Evolutionary conservation across 1,140 invertebrate genomes (phyloP), one percentile per base, ranked within the genome.

Genomic region (Trichomalopsis sarcophagae): DNA sequence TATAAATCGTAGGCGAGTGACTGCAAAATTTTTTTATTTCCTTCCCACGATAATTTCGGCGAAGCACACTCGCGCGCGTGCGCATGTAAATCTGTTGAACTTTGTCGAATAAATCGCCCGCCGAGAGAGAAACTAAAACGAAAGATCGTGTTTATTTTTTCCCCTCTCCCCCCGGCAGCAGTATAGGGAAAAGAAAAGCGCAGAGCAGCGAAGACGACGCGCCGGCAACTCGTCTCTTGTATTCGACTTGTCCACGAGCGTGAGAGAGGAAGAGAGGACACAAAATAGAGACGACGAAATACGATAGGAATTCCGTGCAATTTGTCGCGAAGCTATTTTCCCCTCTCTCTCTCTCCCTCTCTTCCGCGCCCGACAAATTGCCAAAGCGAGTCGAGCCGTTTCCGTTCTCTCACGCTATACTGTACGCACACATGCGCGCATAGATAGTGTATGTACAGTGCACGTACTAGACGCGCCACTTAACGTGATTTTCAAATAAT

Each of bases 401-500:
- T 76, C 74, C 40, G 36, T 50, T 76, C 21, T 44, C 36, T 44
- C 36, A 17, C 68, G 23, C 68, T 62, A 62, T 50, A 21, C 21
- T 11, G 10, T 50, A n/a, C 21, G 27, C 27, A 62, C 55, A n/a
- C 17, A 62, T 11, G 33, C 33, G 36, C 62, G 1, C 6, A 40
- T 1, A 21, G 2, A n/a, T 17, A n/a, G 1, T 23, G 21, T 17
- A 1, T 66, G 17, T 71, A 27, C 9, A n/a, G 5, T 27, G 27
- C 27, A 27, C 2, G 11, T 75, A 3, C 36, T 17, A 17, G 44
- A n/a, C 13, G 73, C 17, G 36, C 0, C 17, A 36, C 27, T 30
- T 73, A 47, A 47, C 14, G 74, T 17, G 5, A 62, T 87, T 88
- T 89, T 89, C 81, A 85, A 87, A 87, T 78, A 87, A 89, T 89